Evolutionary conservation across 2,888 invertebrate species (phyloP), one percentile per base, ranked within the genome.

Genomic region (Archips crataeganus): DNA sequence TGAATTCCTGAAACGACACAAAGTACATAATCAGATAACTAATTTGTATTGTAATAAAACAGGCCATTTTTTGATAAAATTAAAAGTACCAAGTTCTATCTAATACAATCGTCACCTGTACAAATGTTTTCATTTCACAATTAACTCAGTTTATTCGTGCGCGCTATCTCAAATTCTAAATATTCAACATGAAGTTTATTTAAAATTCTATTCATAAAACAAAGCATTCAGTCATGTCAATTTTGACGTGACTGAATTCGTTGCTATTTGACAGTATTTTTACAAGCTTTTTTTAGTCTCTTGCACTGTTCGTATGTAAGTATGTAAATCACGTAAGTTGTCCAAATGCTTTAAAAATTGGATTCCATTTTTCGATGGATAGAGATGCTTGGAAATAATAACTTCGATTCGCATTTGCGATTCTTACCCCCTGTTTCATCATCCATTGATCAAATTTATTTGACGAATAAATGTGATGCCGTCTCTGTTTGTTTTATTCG

Each of bases 81-180:
- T 62, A 13, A 13, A 42, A 47, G 62, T 51, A n/a, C 42, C 54
- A 66, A 42, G 51, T 70, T 62, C 69, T 32, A 70, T 70, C 51
- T 62, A 51, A 62, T 62, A 70, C 13, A 51, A 62, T 70, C 62
- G 61, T n/a, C 61, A 51, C 49, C 32, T 69, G 49, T 13, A 49
- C 49, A 39, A 61, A 61, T 36, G 49, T 61, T 69, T 61, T 15
- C n/a, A 45, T 47, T 67, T 34, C 5, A 45, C 42, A 34, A 34
- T 36, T 15, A 2, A n/a, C 15, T 9, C 36, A 23, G 23, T 23
- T 6, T n/a, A 34, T 51, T 65, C 51, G 51, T 51, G 51, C 64
- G 34, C 64, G 5, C n/a, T 51, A 51, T 65, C 36, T 10, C 11
- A 49, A 45, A n/a, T 64, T 5, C 36, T 51, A 39, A 57, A 57